A percentile compares a stretch with the other conserved stretches of the same genome.
phyloP scores from a whole-genome alignment of 2,113 vertebrate genomes.

The Cygnus buccinator region DNA sequence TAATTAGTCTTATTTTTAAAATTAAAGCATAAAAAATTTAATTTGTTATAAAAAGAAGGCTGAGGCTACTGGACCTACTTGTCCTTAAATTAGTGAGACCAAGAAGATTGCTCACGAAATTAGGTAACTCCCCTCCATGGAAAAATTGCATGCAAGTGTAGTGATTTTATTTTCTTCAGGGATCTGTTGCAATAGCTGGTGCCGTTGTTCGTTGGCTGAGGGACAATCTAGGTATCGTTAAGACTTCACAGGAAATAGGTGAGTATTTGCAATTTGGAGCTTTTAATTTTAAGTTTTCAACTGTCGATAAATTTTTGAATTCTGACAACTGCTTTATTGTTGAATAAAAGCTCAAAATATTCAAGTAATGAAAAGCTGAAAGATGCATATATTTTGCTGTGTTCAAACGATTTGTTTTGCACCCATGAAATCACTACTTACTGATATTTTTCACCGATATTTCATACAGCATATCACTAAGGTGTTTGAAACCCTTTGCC shows the following conservation, averaged over 20 bases:
- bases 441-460: neutral
- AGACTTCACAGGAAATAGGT: constrained; percentile 89
- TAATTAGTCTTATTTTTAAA: neutral
- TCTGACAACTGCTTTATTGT: neutral
- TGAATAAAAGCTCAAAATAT: neutral
- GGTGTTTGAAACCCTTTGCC: neutral
- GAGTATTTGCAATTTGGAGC: constrained; percentile 33
- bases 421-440: neutral
- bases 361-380: neutral
- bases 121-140: neutral
- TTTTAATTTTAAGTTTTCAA: neutral
- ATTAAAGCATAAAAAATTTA: neutral
- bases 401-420: neutral
- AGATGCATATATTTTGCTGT: neutral
- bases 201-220: constrained; percentile 94
- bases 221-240: constrained; percentile 94
- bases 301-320: neutral
- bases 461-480: neutral
- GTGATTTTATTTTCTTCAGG: constrained; percentile 75
- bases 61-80: neutral
- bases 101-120: neutral
- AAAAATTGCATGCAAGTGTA: neutral
- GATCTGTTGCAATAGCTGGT: constrained; percentile 96
- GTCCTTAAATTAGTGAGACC: neutral
- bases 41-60: neutral